These are phyloP conservation scores for Nerophis lumbriciformis DNA, from an alignment of 2,113 vertebrate genomes.

Conservation along the genomic window DNA sequence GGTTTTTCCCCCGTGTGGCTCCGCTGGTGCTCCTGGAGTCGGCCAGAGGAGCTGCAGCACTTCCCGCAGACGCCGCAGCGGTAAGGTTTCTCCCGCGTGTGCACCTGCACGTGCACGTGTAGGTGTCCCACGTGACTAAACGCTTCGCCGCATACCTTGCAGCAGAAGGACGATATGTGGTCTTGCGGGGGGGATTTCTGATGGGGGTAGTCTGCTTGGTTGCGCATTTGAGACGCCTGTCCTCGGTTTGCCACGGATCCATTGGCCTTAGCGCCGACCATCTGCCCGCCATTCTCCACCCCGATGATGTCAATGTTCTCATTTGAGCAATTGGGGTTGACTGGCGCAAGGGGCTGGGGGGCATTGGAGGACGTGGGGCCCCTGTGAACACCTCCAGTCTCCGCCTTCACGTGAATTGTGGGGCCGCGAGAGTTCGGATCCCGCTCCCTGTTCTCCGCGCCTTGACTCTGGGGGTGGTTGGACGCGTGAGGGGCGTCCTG, in stretches of 20 bases:
- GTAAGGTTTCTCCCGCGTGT: slow-evolving; percentile 68
- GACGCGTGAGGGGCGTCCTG: slow-evolving; percentile 63
- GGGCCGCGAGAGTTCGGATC: slow-evolving; percentile 49
- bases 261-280: slow-evolving; percentile 55
- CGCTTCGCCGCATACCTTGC: slow-evolving; percentile 66
- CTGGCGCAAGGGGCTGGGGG: slow-evolving; percentile 60
- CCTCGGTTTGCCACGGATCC: slow-evolving; percentile 48
- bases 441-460: slow-evolving; percentile 65
- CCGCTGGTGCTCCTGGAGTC: slow-evolving; percentile 68
- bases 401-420: slow-evolving; percentile 59
- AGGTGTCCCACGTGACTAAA: slow-evolving; percentile 66
- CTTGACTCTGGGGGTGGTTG: slow-evolving; percentile 57
- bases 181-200: slow-evolving; percentile 62
- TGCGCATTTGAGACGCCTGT: slow-evolving; percentile 56
- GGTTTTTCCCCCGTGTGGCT: slow-evolving; percentile 71
- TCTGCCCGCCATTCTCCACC: slow-evolving; percentile 62
- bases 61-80: slow-evolving; percentile 68
- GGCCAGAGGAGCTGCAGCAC: slow-evolving; percentile 67
- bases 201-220: slow-evolving; percentile 58
- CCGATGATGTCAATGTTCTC: slow-evolving; percentile 69
- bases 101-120: slow-evolving; percentile 68
- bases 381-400: slow-evolving; percentile 52
- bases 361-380: slow-evolving; percentile 47
- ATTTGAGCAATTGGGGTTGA: slow-evolving; percentile 70
- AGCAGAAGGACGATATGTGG: slow-evolving; percentile 64